Evolutionary conservation across 2,888 invertebrate genomes (phyloP).

Genomic region (Apoderus coryli): DNA sequence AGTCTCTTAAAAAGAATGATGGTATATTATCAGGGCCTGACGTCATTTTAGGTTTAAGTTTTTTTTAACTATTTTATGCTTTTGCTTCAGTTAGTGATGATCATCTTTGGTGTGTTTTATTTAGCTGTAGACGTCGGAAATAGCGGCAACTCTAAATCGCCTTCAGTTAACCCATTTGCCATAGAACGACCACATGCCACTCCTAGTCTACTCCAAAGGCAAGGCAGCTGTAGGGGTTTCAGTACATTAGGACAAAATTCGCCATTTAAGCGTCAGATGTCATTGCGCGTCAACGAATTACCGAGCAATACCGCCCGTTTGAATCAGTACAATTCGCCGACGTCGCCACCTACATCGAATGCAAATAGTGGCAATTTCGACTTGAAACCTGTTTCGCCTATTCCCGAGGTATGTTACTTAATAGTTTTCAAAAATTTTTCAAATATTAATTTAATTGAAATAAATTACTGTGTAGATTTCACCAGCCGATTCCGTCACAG

Average conservation of each 20-base stretch:
- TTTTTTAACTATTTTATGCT: too few relatives aligned
- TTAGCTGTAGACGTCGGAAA: too few relatives aligned
- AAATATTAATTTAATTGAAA: neutral
- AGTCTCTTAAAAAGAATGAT: too few relatives aligned
- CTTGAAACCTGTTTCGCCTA: slow-evolving; percentile 52
- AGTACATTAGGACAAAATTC: slow-evolving; percentile 64
- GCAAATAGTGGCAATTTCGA: slow-evolving; percentile 16
- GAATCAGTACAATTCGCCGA: slow-evolving; percentile 31
- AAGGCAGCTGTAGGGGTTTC: slow-evolving; percentile 89
- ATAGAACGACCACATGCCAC: slow-evolving; percentile 95
- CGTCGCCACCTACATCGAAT: slow-evolving; percentile 18
- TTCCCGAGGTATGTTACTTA: slow-evolving; percentile 45
- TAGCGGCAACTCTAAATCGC: slow-evolving; percentile 30
- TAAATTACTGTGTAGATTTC: slow-evolving; percentile 27
- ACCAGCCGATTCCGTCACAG: slow-evolving; percentile 50
- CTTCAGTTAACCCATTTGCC: slow-evolving; percentile 76
- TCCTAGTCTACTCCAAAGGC: slow-evolving; percentile 82
- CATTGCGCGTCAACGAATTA: slow-evolving; percentile 84
- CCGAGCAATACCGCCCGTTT: slow-evolving; percentile 86
- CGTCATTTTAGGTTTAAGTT: too few relatives aligned
- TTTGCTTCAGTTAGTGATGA: too few relatives aligned
- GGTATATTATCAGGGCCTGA: too few relatives aligned
- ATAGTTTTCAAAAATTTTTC: neutral
- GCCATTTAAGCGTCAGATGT: slow-evolving; percentile 92
- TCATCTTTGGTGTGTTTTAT: too few relatives aligned